A percentile compares a stretch with the other conserved stretches of the same genome.
Conservation (phyloP, 2,113 vertebrate species). For the Tychaedon coryphoeus region DNA sequence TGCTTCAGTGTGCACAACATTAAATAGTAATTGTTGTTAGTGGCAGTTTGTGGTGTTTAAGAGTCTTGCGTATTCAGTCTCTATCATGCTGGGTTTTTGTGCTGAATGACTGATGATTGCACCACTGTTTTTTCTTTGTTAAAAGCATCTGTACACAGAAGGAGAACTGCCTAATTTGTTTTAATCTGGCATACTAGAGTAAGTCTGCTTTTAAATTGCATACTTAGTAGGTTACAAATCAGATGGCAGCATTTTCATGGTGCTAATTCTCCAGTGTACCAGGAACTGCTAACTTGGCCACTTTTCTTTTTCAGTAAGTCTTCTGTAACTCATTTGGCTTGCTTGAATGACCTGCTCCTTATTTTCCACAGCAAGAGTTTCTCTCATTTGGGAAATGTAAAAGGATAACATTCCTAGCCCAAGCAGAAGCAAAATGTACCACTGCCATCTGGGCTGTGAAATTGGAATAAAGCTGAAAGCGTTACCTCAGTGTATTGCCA, state of each 20-base stretch:
- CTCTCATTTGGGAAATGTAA: conserved; percentile 18
- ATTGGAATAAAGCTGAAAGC: conserved; percentile 11
- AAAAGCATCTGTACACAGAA: neutral
- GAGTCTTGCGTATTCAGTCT: neutral
- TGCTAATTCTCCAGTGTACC: neutral
- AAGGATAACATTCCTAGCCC: conserved; percentile 11
- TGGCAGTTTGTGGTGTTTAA: neutral
- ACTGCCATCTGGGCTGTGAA: conserved; percentile 44
- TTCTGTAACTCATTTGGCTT: neutral
- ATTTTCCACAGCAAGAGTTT: conserved; percentile 23
- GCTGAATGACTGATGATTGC: neutral
- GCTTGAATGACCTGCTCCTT: conserved; percentile 3
- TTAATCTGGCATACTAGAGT: neutral
- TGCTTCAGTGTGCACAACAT: neutral
- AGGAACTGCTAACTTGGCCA: neutral
- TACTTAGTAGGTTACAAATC: conserved; percentile 12
- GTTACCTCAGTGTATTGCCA: neutral
- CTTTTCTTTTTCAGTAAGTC: neutral
- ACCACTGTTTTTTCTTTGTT: neutral
- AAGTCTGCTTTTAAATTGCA: neutral
- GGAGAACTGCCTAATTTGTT: conserved; percentile 25
- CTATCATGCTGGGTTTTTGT: neutral
- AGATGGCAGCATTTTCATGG: neutral
- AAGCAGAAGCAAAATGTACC: conserved; percentile 24
- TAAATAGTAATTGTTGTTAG: neutral